Evolutionary conservation across 1,140 invertebrate genomes (phyloP).

Genomic region (Cephus cinctus): DNA sequence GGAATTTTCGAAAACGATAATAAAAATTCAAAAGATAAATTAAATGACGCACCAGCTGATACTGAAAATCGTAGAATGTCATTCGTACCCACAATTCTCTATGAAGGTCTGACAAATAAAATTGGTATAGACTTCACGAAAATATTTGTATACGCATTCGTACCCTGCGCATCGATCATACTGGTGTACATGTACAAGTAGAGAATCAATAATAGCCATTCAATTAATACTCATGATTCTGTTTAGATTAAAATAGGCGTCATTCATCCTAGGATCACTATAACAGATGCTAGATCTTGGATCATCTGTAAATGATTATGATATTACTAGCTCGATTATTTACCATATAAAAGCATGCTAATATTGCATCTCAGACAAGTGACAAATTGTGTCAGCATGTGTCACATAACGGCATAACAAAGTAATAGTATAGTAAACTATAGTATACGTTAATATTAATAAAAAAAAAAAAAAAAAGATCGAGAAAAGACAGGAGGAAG

Average conservation of each 20-base stretch:
- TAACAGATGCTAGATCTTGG: constrained; percentile 18
- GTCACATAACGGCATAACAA: too few species aligned
- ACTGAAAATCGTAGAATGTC: constrained; percentile 32
- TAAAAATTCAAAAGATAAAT: background rate
- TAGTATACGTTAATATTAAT: too few species aligned
- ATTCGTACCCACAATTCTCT: constrained; percentile 37
- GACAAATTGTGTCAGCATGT: too few species aligned
- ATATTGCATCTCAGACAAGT: too few species aligned
- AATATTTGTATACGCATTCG: constrained; percentile 37
- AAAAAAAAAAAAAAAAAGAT: too few species aligned
- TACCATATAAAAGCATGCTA: too few species aligned
- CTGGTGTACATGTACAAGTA: constrained; percentile 36
- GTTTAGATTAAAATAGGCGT: constrained; percentile 7
- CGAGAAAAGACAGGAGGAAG: too few species aligned
- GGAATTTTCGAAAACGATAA: background rate
- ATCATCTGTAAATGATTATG: constrained; percentile 12
- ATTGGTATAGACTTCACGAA: constrained; percentile 40
- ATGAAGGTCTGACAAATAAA: constrained; percentile 30
- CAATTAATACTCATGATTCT: constrained; percentile 9
- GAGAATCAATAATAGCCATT: background rate
- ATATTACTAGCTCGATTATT: too few species aligned
- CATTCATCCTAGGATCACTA: constrained; percentile 13
- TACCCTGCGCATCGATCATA: constrained; percentile 41
- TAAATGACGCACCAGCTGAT: constrained; percentile 12
- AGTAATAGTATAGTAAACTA: too few species aligned